These are phyloP conservation scores for Oreotrochilus melanogaster DNA, from an alignment of 2,113 vertebrate species.

Conservation along the genomic window DNA sequence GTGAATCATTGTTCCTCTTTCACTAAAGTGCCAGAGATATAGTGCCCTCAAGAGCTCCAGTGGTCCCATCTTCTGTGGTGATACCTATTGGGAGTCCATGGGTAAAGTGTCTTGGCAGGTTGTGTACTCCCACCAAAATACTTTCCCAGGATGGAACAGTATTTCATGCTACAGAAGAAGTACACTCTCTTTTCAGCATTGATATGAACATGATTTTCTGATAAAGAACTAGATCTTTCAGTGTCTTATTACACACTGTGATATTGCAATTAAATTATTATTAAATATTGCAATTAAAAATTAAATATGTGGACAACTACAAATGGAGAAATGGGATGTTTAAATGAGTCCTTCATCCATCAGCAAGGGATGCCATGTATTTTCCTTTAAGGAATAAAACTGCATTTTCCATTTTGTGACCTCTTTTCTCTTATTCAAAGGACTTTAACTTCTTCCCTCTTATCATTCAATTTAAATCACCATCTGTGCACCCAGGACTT, in stretches of 20 bases:
- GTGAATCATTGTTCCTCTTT: not conserved
- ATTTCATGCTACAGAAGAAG: not conserved
- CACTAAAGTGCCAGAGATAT: not conserved
- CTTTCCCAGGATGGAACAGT: not conserved
- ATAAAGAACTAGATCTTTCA: not conserved
- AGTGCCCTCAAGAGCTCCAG: not conserved
- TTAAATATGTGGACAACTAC: not conserved
- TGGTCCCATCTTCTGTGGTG: not conserved
- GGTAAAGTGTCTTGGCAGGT: not conserved
- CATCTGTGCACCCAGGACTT: conserved; percentile 58
- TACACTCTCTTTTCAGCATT: not conserved
- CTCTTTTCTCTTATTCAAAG: conserved; percentile 35
- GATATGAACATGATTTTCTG: not conserved
- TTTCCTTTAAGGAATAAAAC: conserved; percentile 43
- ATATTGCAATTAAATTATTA: no score
- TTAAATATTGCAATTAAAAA: no score
- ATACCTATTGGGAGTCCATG: not conserved
- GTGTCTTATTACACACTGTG: not conserved
- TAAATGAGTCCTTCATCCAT: not conserved
- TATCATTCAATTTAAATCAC: conserved; percentile 57
- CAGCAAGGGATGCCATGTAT: not conserved
- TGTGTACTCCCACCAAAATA: rapidly evolving
- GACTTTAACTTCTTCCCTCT: conserved; percentile 28
- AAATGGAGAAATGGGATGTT: not conserved
- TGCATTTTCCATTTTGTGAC: not conserved